These are phyloP conservation scores for Euphydryas editha DNA, from an alignment of 2,888 invertebrate species.

Conservation along the genomic window DNA sequence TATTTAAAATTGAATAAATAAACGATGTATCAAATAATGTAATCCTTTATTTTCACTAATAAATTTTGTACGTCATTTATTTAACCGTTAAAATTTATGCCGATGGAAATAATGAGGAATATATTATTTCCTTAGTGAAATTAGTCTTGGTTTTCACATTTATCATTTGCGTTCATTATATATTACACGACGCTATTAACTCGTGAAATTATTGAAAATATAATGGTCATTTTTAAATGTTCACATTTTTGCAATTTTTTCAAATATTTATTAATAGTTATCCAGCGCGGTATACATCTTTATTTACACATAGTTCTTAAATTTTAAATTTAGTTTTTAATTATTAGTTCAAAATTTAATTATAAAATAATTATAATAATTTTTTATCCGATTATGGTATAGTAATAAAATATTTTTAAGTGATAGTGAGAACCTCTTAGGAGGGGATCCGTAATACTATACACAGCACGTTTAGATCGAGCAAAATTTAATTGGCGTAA, in stretches of 20 bases:
- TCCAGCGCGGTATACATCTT: too few species aligned
- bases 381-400: too few species aligned
- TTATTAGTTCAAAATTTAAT: too few species aligned
- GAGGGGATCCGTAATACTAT: too few species aligned
- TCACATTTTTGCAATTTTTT: neutral
- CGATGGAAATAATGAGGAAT: conserved; percentile 22
- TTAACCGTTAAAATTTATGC: conserved; percentile 19
- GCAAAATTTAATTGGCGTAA: too few species aligned
- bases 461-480: too few species aligned
- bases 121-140: conserved; percentile 34
- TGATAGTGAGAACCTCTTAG: too few species aligned
- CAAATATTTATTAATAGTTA: too few species aligned
- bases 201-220: neutral
- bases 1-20: conserved; percentile 5
- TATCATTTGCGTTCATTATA: conserved; percentile 20
- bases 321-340: too few species aligned
- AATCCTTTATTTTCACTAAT: conserved; percentile 19
- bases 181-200: conserved; percentile 15
- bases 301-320: too few species aligned
- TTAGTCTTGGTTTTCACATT: conserved; percentile 32
- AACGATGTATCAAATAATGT: neutral
- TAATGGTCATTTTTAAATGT: conserved; percentile 9
- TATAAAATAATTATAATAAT: too few species aligned
- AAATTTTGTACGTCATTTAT: conserved; percentile 26
- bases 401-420: too few species aligned